Evolutionary conservation across 2,113 vertebrate species (phyloP).

Genomic region (Aix galericulata): DNA sequence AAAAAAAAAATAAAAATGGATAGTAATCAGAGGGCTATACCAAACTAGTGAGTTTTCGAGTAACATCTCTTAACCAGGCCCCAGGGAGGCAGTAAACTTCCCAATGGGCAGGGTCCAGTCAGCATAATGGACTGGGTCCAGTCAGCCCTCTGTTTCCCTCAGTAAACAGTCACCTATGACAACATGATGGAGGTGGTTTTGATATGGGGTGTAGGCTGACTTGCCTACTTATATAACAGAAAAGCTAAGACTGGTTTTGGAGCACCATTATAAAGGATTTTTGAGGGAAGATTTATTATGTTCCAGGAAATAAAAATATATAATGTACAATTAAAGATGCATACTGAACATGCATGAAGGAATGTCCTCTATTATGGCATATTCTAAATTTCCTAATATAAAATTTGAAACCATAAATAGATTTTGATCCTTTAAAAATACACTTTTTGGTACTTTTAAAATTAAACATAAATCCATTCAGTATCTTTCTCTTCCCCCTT

Average conservation of each 20-base stretch:
- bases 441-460: background rate
- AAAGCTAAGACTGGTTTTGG: background rate
- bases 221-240: background rate
- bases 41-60: too few species aligned
- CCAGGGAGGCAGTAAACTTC: too few species aligned
- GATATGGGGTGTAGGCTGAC: too few species aligned
- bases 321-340: background rate
- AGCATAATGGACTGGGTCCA: too few species aligned
- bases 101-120: too few species aligned
- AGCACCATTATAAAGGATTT: background rate
- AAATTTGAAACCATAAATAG: background rate
- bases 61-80: too few species aligned
- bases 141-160: too few species aligned
- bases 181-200: too few species aligned
- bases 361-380: background rate
- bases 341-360: background rate
- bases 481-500: background rate
- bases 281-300: background rate
- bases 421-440: background rate
- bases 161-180: too few species aligned
- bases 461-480: background rate
- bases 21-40: too few species aligned
- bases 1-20: too few species aligned
- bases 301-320: background rate
- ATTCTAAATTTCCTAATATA: background rate